Base-by-base conservation (phyloP, 2,797 vertebrate species). In the Champsocephalus gunnari region DNA sequence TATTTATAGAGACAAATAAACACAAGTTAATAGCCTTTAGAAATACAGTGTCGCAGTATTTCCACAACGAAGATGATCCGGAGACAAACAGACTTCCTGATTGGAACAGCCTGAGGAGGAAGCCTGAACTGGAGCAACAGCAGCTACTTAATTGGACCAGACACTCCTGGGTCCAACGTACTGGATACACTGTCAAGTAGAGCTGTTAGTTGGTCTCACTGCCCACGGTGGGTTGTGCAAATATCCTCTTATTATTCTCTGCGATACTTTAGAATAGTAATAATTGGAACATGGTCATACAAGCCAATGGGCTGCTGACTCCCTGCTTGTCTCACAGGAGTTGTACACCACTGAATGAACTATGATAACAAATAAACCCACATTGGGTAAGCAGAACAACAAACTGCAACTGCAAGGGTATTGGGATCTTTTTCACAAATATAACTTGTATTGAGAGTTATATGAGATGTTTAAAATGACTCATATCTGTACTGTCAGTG, bases 101-200 rank as follows among this genome's bases (percentile, higher is more conserved):
- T 66, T n/a, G 12, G 32, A 32, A 55, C n/a, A 49, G 32, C 38
- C 51, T 38, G 21, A 63, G n/a, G 51, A 69, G 57, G 51, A 69
- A 80, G 44, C 51, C 80, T 59, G 50, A 77, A 66, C 49, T 58
- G 66, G 64, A 51, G 72, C 77, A 10, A 38, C 80, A 77, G 85
- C 73, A 73, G 73, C 68, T 56, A 56, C 62, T 73, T 90, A 88
- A 89, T 78, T 86, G 77, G 80, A 77, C 68, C 69, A 69, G 85
- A 88, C 66, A 77, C 75, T 82, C 73, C 65, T 72, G 75, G 72
- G 58, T 53, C 51, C 24, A 59, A 56, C 58, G 70, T 60, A 43
- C 66, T 47, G 71, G 19, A 78, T 51, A 61, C 87, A 84, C 84
- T 78, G 77, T 80, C 83, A 84, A 81, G 66, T 57, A 8, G 54